phyloP scores from a whole-genome alignment of 2,797 vertebrate genomes.

The Bradypodion ventrale region DNA sequence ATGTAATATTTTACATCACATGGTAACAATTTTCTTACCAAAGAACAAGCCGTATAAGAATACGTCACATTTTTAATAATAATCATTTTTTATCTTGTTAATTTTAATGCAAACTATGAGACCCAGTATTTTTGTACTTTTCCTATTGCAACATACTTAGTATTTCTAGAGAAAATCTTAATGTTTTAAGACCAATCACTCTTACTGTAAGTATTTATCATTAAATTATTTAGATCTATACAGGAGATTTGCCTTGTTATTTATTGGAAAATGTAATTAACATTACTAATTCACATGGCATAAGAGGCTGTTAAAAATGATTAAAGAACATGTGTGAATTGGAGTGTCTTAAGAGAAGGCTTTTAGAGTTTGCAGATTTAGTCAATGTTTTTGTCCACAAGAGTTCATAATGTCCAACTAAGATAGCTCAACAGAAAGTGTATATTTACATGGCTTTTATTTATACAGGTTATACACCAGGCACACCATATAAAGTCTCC shows the following conservation, averaged over 20 bases:
- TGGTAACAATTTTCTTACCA: background rate
- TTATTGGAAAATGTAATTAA: background rate
- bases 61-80: no score
- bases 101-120: background rate
- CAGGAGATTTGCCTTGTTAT: background rate
- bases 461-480: constrained; percentile 89
- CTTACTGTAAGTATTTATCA: background rate
- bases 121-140: background rate
- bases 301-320: background rate
- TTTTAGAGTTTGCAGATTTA: background rate
- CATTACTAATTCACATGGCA: background rate
- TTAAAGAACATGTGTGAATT: background rate
- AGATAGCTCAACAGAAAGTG: background rate
- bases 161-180: background rate
- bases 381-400: background rate
- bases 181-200: background rate
- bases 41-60: background rate
- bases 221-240: background rate
- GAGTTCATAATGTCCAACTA: background rate
- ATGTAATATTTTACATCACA: background rate
- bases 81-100: background rate
- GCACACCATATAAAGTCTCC: constrained; percentile 96
- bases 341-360: background rate
- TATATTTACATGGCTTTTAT: background rate
- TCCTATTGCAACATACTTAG: background rate